Evolutionary conservation across 2,888 invertebrate species (phyloP).

Genomic region (Agrilus biguttatus): DNA sequence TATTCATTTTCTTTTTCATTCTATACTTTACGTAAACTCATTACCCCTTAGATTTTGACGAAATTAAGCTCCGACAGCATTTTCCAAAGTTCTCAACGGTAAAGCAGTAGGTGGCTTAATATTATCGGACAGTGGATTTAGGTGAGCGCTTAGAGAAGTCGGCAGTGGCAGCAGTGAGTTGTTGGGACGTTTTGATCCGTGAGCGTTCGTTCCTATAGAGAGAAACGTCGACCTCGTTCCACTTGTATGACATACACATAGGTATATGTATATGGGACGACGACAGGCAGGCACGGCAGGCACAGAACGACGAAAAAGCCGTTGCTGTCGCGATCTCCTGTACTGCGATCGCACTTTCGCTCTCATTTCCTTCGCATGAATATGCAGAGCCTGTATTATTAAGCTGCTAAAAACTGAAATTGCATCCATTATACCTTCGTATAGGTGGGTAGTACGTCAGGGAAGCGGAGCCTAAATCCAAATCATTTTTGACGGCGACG

Average conservation of each 20-base stretch:
- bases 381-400: slow-evolving; percentile 31
- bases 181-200: slow-evolving; percentile 27
- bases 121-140: slow-evolving; percentile 27
- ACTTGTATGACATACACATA: not conserved
- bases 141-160: no score
- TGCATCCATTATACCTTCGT: slow-evolving; percentile 13
- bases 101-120: slow-evolving; percentile 2
- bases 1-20: no score
- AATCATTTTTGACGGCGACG: no score
- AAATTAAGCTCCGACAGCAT: slow-evolving; percentile 23
- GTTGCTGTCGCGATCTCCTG: slow-evolving; percentile 13
- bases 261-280: not conserved
- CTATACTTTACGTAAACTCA: no score
- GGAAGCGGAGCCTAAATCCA: no score
- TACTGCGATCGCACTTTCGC: slow-evolving; percentile 10
- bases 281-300: not conserved
- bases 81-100: slow-evolving; percentile 22
- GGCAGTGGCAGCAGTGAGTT: slow-evolving; percentile 16
- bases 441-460: no score
- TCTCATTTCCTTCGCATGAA: slow-evolving; percentile 25
- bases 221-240: slow-evolving; percentile 4
- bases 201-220: slow-evolving; percentile 3
- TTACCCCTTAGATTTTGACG: slow-evolving; percentile 8
- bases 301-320: no score
- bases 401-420: slow-evolving; percentile 31